Percentiles rank a stretch among this genome's conserved stretches.
These are phyloP conservation scores for Umimayanthus chanpuru DNA, from an alignment of 92 coral and sea anemone genomes.

Conservation along the genomic window DNA sequence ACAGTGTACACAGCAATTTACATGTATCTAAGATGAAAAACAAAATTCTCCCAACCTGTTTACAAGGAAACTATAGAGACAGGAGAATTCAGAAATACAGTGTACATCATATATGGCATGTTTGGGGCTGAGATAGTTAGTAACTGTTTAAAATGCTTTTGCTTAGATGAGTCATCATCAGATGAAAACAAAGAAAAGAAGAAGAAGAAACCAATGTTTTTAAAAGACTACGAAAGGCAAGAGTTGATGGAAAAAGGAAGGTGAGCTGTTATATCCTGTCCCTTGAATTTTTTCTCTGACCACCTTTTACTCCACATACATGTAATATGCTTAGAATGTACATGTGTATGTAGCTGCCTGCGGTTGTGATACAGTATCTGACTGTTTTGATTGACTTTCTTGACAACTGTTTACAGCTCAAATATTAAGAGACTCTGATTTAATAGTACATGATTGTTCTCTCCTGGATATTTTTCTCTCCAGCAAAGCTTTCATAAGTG, in stretches of 20 bases:
- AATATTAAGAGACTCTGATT: too few relatives aligned
- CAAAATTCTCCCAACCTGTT: too few relatives aligned
- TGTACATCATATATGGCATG: too few relatives aligned
- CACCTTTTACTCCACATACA: neutral
- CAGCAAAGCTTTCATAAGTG: constrained; percentile 90
- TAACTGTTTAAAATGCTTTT: neutral
- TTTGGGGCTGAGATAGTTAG: too few relatives aligned
- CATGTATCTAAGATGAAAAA: too few relatives aligned
- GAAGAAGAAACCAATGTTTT: constrained; percentile 80
- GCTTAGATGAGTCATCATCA: constrained; percentile 48
- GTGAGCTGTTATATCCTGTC: constrained; percentile 29
- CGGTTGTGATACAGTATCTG: neutral
- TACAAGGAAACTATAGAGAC: neutral
- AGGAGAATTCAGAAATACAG: too few relatives aligned
- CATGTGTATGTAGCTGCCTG: too few relatives aligned
- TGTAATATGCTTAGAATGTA: too few relatives aligned
- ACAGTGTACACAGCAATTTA: too few relatives aligned
- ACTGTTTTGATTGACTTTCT: neutral
- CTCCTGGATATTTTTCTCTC: neutral
- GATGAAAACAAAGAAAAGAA: constrained; percentile 54
- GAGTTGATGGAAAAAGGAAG: constrained; percentile 90
- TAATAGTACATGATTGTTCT: too few relatives aligned
- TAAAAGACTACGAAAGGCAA: constrained; percentile 92
- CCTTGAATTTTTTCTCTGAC: neutral
- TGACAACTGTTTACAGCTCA: too few relatives aligned